Evolutionary conservation across 2,797 vertebrate species (phyloP).

Genomic region (Rhodeus uyekii): DNA sequence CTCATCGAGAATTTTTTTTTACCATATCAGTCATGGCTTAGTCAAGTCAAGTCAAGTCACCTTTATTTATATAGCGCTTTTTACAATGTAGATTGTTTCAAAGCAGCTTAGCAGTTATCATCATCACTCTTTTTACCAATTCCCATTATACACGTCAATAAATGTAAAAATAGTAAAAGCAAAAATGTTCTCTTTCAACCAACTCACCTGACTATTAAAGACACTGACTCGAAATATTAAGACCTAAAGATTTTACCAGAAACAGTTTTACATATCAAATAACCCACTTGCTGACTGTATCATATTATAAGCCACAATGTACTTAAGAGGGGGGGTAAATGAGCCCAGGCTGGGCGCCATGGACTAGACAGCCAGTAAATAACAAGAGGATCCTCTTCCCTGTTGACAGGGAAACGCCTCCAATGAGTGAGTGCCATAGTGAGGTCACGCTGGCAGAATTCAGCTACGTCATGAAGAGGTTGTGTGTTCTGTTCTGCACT

Average conservation of each 20-base stretch:
- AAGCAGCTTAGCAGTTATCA: background rate
- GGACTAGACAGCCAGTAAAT: constrained; percentile 34
- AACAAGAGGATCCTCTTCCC: constrained; percentile 28
- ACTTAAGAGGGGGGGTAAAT: constrained; percentile 15
- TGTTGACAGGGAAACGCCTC: constrained; percentile 30
- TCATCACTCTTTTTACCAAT: background rate
- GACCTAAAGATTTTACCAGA: background rate
- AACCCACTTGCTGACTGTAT: constrained; percentile 30
- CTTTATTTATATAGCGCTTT: too few relatives aligned
- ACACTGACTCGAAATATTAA: background rate
- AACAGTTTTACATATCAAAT: constrained; percentile 13
- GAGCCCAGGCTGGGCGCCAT: constrained; percentile 33
- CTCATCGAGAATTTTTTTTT: too few relatives aligned
- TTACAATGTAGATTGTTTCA: too few relatives aligned
- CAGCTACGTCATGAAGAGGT: background rate
- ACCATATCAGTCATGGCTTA: too few relatives aligned
- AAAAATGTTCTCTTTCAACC: background rate
- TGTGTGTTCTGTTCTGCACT: background rate
- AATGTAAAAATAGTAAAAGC: background rate
- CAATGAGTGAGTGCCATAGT: constrained; percentile 25
- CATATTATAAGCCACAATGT: constrained; percentile 17
- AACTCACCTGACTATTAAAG: background rate
- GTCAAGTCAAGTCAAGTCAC: too few relatives aligned
- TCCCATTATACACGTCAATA: background rate
- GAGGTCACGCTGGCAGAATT: constrained; percentile 31